A percentile compares a stretch with the other conserved stretches of the same genome.
Evolutionary conservation across 2,888 invertebrate genomes (phyloP).

Genomic region (Ophioninae sp.): DNA sequence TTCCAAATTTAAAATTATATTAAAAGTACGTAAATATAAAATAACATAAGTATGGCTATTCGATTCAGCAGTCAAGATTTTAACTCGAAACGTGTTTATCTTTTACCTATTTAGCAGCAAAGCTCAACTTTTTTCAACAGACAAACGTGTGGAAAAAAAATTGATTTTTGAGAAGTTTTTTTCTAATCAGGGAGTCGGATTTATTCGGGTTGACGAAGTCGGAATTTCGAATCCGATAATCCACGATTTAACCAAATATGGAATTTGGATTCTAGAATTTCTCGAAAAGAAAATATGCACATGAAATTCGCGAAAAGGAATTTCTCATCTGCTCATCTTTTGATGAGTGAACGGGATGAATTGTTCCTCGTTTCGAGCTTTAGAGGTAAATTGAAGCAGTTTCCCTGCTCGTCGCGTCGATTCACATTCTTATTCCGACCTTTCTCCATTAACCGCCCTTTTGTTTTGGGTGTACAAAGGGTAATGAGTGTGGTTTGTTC

Average conservation of each 20-base stretch:
- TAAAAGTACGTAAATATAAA: no score
- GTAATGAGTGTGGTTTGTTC: constrained; percentile 14
- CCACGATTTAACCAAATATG: neutral
- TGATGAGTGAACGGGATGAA: neutral
- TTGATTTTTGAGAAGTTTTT: neutral
- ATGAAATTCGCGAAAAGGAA: no score
- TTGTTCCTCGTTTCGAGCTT: neutral
- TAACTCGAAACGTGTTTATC: no score
- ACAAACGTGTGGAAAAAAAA: neutral
- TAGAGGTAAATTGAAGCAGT: neutral
- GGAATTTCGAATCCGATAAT: neutral
- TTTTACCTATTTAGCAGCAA: no score
- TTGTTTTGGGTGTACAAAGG: constrained; percentile 18
- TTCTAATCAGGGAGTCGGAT: neutral
- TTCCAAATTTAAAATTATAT: no score
- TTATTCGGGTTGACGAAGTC: neutral
- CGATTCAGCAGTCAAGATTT: no score
- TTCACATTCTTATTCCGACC: neutral
- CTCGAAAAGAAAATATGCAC: no score
- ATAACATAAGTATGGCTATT: no score
- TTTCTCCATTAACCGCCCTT: neutral
- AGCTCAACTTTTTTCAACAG: no score
- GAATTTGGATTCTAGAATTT: neutral
- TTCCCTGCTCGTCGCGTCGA: neutral
- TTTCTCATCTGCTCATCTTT: neutral